phyloP scores from a whole-genome alignment of 2,888 invertebrate species.

The Alloplasta piceator region DNA sequence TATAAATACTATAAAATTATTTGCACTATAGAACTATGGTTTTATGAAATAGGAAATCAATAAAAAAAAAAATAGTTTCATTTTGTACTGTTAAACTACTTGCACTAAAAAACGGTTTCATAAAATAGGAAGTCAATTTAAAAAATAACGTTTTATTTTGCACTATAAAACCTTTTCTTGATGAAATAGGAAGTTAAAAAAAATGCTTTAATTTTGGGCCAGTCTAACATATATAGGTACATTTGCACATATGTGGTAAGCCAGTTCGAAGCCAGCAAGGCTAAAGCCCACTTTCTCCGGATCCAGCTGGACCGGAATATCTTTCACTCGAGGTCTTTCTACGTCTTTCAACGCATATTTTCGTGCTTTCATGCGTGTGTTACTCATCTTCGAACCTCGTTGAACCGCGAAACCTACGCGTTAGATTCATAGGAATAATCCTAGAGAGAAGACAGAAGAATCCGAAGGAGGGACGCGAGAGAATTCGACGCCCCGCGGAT shows the following conservation, averaged over 20 bases:
- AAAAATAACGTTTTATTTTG: too few species aligned
- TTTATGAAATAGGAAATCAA: too few species aligned
- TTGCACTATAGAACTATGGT: too few species aligned
- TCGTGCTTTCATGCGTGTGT: slow-evolving; percentile 39
- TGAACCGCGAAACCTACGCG: slow-evolving; percentile 25
- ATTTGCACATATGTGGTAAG: background rate
- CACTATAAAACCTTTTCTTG: too few species aligned
- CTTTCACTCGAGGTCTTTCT: slow-evolving; percentile 67
- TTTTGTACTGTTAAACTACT: too few species aligned
- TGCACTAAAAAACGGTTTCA: too few species aligned
- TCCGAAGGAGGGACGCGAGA: too few species aligned
- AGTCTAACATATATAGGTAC: background rate
- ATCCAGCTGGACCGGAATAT: slow-evolving; percentile 71
- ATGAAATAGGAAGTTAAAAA: too few species aligned
- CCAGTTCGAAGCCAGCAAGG: slow-evolving; percentile 29
- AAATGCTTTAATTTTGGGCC: too few species aligned
- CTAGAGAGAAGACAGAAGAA: slow-evolving; percentile 28
- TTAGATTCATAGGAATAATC: background rate
- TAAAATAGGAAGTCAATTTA: too few species aligned
- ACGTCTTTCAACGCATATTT: background rate
- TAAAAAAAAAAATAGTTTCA: too few species aligned
- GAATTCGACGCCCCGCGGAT: slow-evolving; percentile 17
- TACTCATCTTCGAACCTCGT: slow-evolving; percentile 68
- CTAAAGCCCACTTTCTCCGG: slow-evolving; percentile 73
- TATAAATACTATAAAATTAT: too few species aligned